phyloP scores from a whole-genome alignment of 2,113 vertebrate species.

The Brachyistius frenatus region DNA sequence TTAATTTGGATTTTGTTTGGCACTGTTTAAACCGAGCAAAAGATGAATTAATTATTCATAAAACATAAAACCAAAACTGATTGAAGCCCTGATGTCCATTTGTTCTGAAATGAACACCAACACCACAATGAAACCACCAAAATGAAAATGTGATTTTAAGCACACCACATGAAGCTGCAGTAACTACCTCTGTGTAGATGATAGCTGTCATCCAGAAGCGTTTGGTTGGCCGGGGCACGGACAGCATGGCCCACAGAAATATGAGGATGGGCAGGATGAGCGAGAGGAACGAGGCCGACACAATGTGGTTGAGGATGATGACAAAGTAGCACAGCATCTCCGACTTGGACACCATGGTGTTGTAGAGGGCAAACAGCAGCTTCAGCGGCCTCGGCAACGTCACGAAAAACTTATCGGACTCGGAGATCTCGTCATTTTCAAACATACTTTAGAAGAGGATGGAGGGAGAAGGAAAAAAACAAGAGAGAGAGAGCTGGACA shows the following conservation, averaged over 20 bases:
- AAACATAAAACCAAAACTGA: no score
- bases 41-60: no score
- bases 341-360: constrained; percentile 77
- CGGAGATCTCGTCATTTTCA: constrained; percentile 76
- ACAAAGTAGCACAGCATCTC: constrained; percentile 84
- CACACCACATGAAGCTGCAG: neutral
- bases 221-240: constrained; percentile 84
- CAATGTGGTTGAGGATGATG: constrained; percentile 83
- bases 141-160: neutral
- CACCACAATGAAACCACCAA: neutral
- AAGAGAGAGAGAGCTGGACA: neutral
- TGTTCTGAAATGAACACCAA: neutral
- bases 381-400: constrained; percentile 71
- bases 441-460: constrained; percentile 67
- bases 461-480: neutral
- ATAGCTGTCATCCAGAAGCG: constrained; percentile 86
- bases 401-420: constrained; percentile 78
- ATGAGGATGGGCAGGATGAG: constrained; percentile 82
- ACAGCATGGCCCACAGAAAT: constrained; percentile 85
- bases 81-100: no score
- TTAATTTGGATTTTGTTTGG: no score
- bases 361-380: constrained; percentile 80
- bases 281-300: constrained; percentile 81
- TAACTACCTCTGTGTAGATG: constrained; percentile 85
- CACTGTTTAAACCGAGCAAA: no score